Evolutionary conservation across 2,888 invertebrate species (phyloP).

Genomic region (Aradus depressus): DNA sequence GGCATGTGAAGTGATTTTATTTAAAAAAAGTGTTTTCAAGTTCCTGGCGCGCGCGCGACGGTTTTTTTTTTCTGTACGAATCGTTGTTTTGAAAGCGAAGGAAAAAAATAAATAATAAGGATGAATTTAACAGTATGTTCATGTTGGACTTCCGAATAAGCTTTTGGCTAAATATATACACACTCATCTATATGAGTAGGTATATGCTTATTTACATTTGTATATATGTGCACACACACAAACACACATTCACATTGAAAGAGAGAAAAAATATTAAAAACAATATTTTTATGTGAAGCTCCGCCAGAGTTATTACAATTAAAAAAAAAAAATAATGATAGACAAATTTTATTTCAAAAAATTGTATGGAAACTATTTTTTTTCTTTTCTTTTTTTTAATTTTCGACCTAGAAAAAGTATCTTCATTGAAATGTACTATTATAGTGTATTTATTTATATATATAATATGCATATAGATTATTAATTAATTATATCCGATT

Average conservation of each 20-base stretch:
- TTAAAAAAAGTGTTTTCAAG: no score
- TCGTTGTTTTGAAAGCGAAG: no score
- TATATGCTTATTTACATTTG: background rate
- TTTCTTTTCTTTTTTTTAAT: slow-evolving; percentile 1
- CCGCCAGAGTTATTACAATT: slow-evolving; percentile 9
- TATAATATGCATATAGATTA: slow-evolving; percentile 9
- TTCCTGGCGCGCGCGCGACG: no score
- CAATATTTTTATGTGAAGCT: slow-evolving; percentile 14
- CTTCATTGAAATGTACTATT: slow-evolving; percentile 12
- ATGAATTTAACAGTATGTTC: slow-evolving; percentile 3
- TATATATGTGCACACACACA: no score
- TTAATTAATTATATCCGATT: no score
- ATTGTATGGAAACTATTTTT: no score
- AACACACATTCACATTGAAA: no score
- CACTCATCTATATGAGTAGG: background rate
- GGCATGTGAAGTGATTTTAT: no score
- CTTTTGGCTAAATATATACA: slow-evolving; percentile 8
- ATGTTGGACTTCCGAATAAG: slow-evolving; percentile 22
- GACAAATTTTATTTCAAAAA: no score
- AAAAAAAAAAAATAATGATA: slow-evolving; percentile 5
- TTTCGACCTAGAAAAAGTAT: slow-evolving; percentile 6
- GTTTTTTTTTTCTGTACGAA: no score
- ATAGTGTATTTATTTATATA: slow-evolving; percentile 12
- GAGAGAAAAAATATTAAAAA: no score
- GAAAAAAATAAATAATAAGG: slow-evolving; percentile 5